These are phyloP conservation scores for Fratercula arctica DNA, from an alignment of 2,797 vertebrate species.

Conservation along the genomic window DNA sequence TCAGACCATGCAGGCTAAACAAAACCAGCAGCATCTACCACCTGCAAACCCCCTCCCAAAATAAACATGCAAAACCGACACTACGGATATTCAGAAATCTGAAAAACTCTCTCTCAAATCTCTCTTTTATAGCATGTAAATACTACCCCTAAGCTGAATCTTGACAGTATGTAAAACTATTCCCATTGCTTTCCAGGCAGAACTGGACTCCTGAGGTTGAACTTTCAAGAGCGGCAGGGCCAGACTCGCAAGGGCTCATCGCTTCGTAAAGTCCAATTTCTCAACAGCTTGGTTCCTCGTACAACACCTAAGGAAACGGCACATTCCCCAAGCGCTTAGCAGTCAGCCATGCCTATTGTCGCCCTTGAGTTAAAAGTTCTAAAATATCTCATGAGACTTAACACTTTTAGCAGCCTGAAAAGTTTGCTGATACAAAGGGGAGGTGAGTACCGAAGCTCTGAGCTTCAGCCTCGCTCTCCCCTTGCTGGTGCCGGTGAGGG, in stretches of 20 bases:
- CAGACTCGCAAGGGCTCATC: not conserved
- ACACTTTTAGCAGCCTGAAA: not conserved
- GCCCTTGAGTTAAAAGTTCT: not conserved
- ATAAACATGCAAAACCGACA: not conserved
- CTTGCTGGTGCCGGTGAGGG: fast-evolving
- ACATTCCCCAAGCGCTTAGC: not conserved
- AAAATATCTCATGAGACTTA: not conserved
- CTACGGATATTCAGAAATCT: not conserved
- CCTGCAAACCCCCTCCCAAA: conserved; percentile 1
- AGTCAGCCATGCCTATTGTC: fast-evolving
- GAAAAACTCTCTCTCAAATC: not conserved
- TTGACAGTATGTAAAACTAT: not conserved
- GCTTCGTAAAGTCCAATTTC: not conserved
- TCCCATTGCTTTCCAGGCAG: not conserved
- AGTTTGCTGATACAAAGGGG: not conserved
- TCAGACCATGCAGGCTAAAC: conserved; percentile 20
- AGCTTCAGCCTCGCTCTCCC: not conserved
- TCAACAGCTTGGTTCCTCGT: not conserved
- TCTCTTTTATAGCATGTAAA: not conserved
- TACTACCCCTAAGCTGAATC: not conserved
- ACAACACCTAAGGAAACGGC: not conserved
- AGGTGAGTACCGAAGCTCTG: not conserved
- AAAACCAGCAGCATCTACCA: conserved; percentile 22
- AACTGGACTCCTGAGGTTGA: not conserved
- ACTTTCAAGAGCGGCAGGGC: not conserved